These are phyloP conservation scores for Staurois parvus DNA, from an alignment of 2,797 vertebrate species.

Conservation along the genomic window DNA sequence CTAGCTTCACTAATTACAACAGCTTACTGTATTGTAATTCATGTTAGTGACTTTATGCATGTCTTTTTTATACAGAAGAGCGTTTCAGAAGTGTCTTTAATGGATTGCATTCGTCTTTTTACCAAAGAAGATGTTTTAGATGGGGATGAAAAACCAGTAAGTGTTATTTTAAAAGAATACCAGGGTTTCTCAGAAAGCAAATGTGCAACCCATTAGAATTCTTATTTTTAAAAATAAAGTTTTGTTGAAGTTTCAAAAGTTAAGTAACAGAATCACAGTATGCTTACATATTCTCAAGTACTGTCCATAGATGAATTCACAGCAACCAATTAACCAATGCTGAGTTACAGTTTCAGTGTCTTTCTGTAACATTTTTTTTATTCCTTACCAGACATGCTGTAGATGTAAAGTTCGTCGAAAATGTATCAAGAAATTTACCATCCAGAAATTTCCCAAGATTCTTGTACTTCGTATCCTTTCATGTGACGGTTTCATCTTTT, in stretches of 20 bases:
- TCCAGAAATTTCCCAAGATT: conserved; percentile 96
- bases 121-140: conserved; percentile 94
- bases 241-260: too few relatives aligned
- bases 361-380: background rate
- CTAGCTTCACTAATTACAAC: too few relatives aligned
- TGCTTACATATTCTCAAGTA: too few relatives aligned
- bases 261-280: too few relatives aligned
- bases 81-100: conserved; percentile 87
- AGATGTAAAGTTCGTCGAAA: conserved; percentile 90
- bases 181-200: too few relatives aligned
- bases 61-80: conserved; percentile 74
- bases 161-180: background rate
- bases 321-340: too few relatives aligned
- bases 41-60: background rate
- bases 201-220: too few relatives aligned
- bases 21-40: too few relatives aligned
- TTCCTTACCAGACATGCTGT: conserved; percentile 84
- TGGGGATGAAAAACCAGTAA: conserved; percentile 92
- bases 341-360: too few relatives aligned
- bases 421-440: conserved; percentile 94
- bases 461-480: conserved; percentile 95
- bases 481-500: too few relatives aligned
- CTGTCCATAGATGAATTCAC: too few relatives aligned
- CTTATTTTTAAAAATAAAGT: too few relatives aligned
- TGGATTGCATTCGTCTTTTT: conserved; percentile 92